phyloP scores from a whole-genome alignment of 2,113 vertebrate genomes.

The Sisor rabdophorus region DNA sequence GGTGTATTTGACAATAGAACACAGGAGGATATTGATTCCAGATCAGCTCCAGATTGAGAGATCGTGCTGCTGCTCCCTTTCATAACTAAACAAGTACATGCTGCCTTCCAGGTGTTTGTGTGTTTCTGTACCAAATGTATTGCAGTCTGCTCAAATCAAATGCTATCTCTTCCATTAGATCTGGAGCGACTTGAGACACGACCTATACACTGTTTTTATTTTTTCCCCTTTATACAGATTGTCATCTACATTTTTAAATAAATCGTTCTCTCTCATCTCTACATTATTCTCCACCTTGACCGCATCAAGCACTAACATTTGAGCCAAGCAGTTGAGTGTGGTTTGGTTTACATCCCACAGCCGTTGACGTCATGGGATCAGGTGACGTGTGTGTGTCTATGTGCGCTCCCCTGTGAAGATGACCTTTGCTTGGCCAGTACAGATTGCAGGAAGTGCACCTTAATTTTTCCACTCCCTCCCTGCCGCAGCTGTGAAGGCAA shows the following conservation, averaged over 20 bases:
- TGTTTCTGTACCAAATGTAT: conserved; percentile 1
- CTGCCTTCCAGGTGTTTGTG: conserved; percentile 1
- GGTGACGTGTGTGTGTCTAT: conserved; percentile 41
- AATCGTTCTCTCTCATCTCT: background rate
- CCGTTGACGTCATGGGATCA: conserved; percentile 38
- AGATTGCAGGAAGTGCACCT: conserved; percentile 50
- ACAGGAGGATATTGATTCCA: conserved; percentile 66
- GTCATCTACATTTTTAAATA: background rate
- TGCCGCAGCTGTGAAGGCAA: conserved; percentile 33
- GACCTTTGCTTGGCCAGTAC: conserved; percentile 39
- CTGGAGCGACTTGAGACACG: background rate
- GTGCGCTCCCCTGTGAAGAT: conserved; percentile 46
- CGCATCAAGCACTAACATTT: conserved; percentile 33
- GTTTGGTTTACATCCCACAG: conserved; percentile 36
- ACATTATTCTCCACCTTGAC: background rate
- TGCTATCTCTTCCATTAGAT: conserved; percentile 15
- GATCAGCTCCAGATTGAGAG: conserved; percentile 61
- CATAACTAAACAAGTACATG: conserved; percentile 7
- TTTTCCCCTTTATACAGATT: background rate
- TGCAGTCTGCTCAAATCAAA: conserved; percentile 6
- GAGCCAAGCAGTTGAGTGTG: conserved; percentile 13
- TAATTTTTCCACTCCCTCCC: conserved; percentile 40
- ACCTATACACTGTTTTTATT: background rate
- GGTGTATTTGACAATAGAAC: conserved; percentile 68
- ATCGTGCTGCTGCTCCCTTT: conserved; percentile 14